Percentiles rank a stretch among this genome's conserved stretches.
phyloP scores from a whole-genome alignment of 2,797 vertebrate species.

The Glyptemys insculpta region DNA sequence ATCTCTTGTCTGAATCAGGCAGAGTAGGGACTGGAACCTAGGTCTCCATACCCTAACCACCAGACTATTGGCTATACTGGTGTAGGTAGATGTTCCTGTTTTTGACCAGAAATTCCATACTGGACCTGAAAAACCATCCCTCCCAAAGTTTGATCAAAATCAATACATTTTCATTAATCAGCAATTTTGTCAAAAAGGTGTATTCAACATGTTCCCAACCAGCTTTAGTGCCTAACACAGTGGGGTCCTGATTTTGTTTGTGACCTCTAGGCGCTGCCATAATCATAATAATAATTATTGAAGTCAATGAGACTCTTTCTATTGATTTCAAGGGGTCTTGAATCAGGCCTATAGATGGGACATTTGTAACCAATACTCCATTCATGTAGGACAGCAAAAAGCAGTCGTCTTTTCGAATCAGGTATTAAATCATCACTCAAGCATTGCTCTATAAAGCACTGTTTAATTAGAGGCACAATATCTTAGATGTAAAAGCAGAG shows the following conservation, averaged over 20 bases:
- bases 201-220: background rate
- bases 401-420: background rate
- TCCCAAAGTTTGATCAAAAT: background rate
- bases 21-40: background rate
- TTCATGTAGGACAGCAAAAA: background rate
- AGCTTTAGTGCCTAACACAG: background rate
- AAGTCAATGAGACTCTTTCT: background rate
- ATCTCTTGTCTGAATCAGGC: background rate
- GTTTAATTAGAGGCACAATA: constrained; percentile 9
- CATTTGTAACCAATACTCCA: background rate
- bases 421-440: constrained; percentile 15
- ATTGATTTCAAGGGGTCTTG: constrained; percentile 13
- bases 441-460: background rate
- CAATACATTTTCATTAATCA: background rate
- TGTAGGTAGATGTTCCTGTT: background rate
- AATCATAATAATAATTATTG: constrained; percentile 30
- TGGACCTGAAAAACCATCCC: background rate
- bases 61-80: background rate
- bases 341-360: constrained; percentile 23
- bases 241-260: background rate
- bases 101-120: background rate
- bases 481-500: constrained; percentile 33
- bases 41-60: background rate
- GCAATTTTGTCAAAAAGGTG: background rate
- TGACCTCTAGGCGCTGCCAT: background rate